Base-by-base conservation (phyloP, 2,797 vertebrate species). In the Ctenosaura bakeri region DNA sequence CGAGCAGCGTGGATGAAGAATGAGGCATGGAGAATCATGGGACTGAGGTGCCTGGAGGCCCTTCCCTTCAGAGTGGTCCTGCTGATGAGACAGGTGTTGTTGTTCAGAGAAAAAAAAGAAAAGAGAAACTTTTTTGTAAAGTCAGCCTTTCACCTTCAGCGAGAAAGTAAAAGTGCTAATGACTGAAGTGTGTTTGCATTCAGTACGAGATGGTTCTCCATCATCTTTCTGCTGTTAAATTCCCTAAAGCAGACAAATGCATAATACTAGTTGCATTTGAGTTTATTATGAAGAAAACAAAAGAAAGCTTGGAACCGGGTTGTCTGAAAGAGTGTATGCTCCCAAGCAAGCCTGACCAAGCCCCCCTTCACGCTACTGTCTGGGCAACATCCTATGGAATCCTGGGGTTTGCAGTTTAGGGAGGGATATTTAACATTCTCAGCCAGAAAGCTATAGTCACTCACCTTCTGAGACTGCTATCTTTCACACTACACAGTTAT, bases 21-120 rank as follows among this genome's bases (percentile, higher is more conserved):
- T 99, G 99, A 99, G 99, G 98, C 98, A 98, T 98, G 98, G 98
- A 99, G 98, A 97, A 98, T 98, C 98, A 97, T 97, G 98, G 98
- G 98, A 98, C 98, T 96, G 97, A 96, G 97, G 98, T 98, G 98
- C 98, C 98, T 98, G 97, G 98, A 98, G 98, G 98, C 98, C 97
- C 96, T 97, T 98, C 98, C 98, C 98, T 98, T 97, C 97, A 96
- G 97, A 98, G 98, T 97, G 97, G 97, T 97, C 98, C 98, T 95
- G 97, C 96, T 97, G 98, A 97, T 97, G 95, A 97, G 97, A 98
- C 97, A 98, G 98, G 96, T 96, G 96, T 95, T 96, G 91, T 90
- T 95, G 95, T 96, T 7, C 77, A 94, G 80, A 88, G 69, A 92
- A 62, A 80, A 54, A 89, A 83, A 26, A 46, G 3, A 13, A 32